Percentiles rank a stretch among this genome's conserved stretches.
phyloP scores from a whole-genome alignment of 2,888 invertebrate genomes.

The Eupeodes latifasciatus region DNA sequence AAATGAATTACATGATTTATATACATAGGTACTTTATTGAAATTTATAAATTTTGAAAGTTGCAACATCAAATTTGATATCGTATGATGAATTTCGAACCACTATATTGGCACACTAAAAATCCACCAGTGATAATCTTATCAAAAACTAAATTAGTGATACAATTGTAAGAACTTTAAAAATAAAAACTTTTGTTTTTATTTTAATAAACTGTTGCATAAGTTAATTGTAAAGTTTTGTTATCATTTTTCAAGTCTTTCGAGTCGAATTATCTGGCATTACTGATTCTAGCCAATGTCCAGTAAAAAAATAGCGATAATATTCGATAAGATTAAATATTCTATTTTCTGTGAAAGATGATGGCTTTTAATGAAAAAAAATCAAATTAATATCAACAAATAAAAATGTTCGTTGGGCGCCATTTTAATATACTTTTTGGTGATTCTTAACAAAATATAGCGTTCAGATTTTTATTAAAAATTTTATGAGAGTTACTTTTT shows the following conservation, averaged over 20 bases:
- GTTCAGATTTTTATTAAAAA: too few species aligned
- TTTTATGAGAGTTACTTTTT: neutral
- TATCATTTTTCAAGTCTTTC: neutral
- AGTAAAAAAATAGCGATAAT: neutral
- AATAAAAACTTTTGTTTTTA: neutral
- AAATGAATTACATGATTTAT: conserved; percentile 33
- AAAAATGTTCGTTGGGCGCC: neutral
- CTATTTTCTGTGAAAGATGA: neutral
- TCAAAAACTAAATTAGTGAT: conserved; percentile 7
- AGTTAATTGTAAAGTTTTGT: neutral
- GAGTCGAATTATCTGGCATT: neutral
- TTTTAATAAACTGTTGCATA: neutral
- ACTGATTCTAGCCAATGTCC: conserved; percentile 2
- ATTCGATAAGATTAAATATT: neutral
- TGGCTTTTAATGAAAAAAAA: neutral
- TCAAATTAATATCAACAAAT: neutral
- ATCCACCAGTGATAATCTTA: conserved; percentile 58
- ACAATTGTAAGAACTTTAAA: neutral
- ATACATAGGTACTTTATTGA: conserved; percentile 4
- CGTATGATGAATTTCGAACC: neutral
- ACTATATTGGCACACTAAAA: neutral
- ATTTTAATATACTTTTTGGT: neutral
- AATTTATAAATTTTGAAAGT: conserved; percentile 38
- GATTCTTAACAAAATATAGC: too few species aligned
- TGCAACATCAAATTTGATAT: conserved; percentile 44